phyloP scores from a whole-genome alignment of 2,113 vertebrate species.

The Laterallus jamaicensis region DNA sequence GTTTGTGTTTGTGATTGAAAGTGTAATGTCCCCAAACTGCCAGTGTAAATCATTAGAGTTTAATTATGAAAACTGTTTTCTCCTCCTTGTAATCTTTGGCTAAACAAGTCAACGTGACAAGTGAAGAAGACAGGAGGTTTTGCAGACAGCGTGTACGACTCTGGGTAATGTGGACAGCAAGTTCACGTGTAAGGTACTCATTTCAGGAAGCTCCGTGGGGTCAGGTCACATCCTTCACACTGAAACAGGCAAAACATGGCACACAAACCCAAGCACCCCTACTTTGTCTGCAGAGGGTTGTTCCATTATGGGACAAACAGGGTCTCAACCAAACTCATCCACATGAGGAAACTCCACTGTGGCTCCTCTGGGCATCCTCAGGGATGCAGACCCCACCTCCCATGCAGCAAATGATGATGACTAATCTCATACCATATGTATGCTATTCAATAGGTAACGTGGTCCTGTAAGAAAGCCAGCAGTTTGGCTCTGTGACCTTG shows the following conservation, averaged over 20 bases:
- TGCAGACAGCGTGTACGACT: neutral
- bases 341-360: neutral
- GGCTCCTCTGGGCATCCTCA: neutral
- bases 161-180: neutral
- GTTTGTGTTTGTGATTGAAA: conserved; percentile 50
- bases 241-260: neutral
- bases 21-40: conserved; percentile 30
- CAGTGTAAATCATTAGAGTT: neutral
- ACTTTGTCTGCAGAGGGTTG: neutral
- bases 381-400: too few relatives aligned
- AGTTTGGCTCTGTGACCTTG: neutral
- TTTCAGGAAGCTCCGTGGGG: neutral
- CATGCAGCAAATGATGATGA: neutral
- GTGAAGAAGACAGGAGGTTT: neutral
- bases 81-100: neutral
- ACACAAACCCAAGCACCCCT: neutral
- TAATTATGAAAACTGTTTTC: neutral
- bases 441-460: neutral
- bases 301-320: neutral
- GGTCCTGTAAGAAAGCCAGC: neutral
- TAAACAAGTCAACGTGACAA: neutral
- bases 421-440: neutral
- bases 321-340: neutral
- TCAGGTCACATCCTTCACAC: neutral
- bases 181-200: neutral